Percentiles rank a stretch among this genome's conserved stretches.
Conservation (phyloP, 2,888 invertebrate genomes). For the Smittia sp. region DNA sequence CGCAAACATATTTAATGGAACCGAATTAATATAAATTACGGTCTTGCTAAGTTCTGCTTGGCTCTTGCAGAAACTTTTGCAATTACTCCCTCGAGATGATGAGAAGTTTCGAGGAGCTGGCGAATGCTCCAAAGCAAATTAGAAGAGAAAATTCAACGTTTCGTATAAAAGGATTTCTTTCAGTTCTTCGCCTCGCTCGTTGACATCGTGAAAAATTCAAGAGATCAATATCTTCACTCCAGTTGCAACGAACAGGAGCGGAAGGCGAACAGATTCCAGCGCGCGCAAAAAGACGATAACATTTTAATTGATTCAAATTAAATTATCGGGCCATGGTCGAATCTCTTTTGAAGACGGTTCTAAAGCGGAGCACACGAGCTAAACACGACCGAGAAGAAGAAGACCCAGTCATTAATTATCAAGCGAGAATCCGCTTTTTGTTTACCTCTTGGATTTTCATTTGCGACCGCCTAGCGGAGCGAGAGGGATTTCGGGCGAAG, state of each 20-base stretch:
- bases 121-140: neutral
- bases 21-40: constrained; percentile 39
- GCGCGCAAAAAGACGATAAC: constrained; percentile 1
- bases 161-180: neutral
- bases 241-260: neutral
- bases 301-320: constrained; percentile 26
- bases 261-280: neutral
- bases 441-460: neutral
- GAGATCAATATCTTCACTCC: neutral
- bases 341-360: neutral
- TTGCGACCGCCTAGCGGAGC: neutral
- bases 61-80: neutral
- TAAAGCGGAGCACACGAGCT: neutral
- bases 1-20: constrained; percentile 19
- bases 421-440: constrained; percentile 20
- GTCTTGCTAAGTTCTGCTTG: neutral
- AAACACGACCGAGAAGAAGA: neutral
- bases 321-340: constrained; percentile 13
- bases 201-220: neutral
- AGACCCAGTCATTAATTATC: constrained; percentile 3
- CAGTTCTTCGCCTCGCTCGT: neutral
- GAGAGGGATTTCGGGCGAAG: neutral
- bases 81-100: constrained; percentile 23
- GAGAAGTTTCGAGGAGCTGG: neutral
- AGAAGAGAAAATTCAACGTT: neutral